Percentiles rank a stretch among this genome's conserved stretches.
Evolutionary conservation across 2,797 vertebrate genomes (phyloP).

Genomic region (Mus spretus): DNA sequence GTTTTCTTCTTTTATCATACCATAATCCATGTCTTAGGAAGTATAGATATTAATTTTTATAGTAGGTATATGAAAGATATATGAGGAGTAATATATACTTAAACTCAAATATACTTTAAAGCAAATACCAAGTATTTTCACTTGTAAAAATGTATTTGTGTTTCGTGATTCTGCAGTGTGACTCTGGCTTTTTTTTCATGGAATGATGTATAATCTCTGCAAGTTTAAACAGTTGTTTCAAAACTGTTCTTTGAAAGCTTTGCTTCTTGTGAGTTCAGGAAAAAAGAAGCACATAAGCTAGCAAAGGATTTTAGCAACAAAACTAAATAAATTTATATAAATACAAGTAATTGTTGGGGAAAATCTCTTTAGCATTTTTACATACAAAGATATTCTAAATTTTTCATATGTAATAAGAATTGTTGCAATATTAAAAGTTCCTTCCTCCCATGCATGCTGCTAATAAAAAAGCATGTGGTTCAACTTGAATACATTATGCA

Average conservation of each 20-base stretch:
- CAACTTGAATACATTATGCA: conserved; percentile 1
- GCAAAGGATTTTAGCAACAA: background rate
- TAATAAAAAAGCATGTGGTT: conserved; percentile 38
- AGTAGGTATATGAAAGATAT: background rate
- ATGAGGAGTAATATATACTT: background rate
- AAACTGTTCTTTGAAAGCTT: background rate
- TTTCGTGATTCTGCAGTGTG: background rate
- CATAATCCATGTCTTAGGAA: background rate
- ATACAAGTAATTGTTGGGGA: background rate
- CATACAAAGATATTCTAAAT: background rate
- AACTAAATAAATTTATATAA: conserved; percentile 52
- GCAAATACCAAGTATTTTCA: conserved; percentile 18
- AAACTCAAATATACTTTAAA: background rate
- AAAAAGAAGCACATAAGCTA: background rate
- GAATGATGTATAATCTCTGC: background rate
- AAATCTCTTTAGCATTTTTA: conserved; percentile 25
- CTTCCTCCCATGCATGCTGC: conserved; percentile 34
- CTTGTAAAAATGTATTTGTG: background rate
- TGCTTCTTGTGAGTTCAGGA: conserved; percentile 54
- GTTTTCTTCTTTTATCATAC: background rate
- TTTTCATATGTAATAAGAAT: background rate
- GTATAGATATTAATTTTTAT: background rate
- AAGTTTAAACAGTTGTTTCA: conserved; percentile 31
- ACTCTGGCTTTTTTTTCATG: background rate
- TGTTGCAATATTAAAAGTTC: conserved; percentile 4